Conservation (phyloP, 2,888 invertebrate genomes). For the Lepidocyrtoides sp. region DNA sequence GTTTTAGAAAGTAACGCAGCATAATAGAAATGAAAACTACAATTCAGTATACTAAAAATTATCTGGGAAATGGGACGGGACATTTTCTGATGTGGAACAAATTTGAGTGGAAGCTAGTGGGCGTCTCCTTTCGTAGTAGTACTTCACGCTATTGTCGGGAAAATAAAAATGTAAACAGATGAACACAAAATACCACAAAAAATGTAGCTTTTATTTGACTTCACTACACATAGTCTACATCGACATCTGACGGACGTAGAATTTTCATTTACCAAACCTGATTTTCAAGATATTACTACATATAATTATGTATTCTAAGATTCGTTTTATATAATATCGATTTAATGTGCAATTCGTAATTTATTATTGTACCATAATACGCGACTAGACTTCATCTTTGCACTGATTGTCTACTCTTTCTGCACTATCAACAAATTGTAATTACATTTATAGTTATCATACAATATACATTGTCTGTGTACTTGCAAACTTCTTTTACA, state of each 20-base stretch:
- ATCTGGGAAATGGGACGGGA: background rate
- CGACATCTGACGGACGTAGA: background rate
- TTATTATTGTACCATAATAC: background rate
- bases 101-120: background rate
- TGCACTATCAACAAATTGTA: slow-evolving; percentile 2
- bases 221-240: too few species aligned
- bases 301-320: background rate
- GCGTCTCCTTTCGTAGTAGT: slow-evolving; percentile 30
- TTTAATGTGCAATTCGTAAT: background rate
- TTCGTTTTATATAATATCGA: too few species aligned
- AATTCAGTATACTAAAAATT: background rate
- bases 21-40: slow-evolving; percentile 41
- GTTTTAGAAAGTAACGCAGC: slow-evolving; percentile 64
- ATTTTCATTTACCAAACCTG: background rate
- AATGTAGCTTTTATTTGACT: background rate
- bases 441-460: background rate
- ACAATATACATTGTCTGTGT: background rate
- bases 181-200: background rate
- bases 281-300: background rate
- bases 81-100: slow-evolving; percentile 22
- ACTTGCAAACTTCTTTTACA: background rate
- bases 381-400: slow-evolving; percentile 12
- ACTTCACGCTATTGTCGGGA: slow-evolving; percentile 15
- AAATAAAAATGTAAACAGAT: slow-evolving; percentile 20
- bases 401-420: background rate